Conservation (phyloP, 1,140 invertebrate genomes). For the Lanistes nyassanus region DNA sequence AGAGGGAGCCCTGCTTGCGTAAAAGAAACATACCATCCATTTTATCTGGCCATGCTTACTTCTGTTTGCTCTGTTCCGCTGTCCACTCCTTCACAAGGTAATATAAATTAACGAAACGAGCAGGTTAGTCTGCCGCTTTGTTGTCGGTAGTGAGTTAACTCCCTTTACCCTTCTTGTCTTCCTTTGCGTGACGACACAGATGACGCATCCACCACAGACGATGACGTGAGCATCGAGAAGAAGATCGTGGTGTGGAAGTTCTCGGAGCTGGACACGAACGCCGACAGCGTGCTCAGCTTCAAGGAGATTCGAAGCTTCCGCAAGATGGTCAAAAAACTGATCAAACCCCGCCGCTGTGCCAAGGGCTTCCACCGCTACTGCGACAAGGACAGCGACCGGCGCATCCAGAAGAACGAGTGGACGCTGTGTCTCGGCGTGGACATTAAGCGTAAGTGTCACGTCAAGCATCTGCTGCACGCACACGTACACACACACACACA, state of each 20-base stretch:
- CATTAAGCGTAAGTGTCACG: constrained; percentile 51
- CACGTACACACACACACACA: constrained; percentile 21
- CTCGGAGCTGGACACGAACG: constrained; percentile 79
- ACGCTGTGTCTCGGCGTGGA: constrained; percentile 80
- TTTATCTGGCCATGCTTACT: no score
- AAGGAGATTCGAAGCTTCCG: constrained; percentile 83
- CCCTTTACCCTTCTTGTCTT: no score
- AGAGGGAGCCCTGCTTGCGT: no score
- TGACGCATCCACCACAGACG: constrained; percentile 7
- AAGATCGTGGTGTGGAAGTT: constrained; percentile 86
- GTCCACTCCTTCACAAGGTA: no score
- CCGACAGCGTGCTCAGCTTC: constrained; percentile 78
- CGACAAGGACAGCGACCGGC: constrained; percentile 82
- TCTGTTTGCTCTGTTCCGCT: no score
- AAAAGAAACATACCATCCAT: no score
- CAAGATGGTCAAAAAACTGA: constrained; percentile 83
- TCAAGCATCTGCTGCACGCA: neutral
- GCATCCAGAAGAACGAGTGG: constrained; percentile 83
- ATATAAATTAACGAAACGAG: no score
- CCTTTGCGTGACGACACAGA: neutral
- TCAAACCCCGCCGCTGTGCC: constrained; percentile 88
- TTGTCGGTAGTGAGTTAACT: no score
- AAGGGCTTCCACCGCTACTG: constrained; percentile 87
- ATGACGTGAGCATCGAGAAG: constrained; percentile 38
- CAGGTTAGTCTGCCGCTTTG: no score